Evolutionary conservation across 2,888 invertebrate genomes (phyloP), one percentile per base, ranked within the genome.

Genomic region (Phyto melanocephala): DNA sequence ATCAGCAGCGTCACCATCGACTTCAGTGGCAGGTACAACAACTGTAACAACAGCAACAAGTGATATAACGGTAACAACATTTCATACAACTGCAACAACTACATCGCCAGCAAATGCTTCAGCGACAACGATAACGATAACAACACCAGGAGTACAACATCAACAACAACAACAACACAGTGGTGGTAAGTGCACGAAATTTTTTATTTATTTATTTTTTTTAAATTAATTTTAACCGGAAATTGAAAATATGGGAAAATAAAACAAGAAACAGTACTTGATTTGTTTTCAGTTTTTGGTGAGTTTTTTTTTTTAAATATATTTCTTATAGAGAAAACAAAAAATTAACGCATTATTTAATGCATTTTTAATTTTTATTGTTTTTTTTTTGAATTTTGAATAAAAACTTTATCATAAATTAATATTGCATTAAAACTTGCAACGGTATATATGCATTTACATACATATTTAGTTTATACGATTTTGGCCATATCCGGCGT

Each of bases 11-110:
- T 40, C 68, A 5, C 58, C 68, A 13, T 50, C 79, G 33, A 75
- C 71, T 37, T 45, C 68, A 17, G 15, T 85, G 83, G 77, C 85
- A 50, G 83, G 81, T 8, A 71, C 86, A 67, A 83, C 86, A 54
- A 87, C 85, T 15, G 45, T 82, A 83, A 54, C 85, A 74, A 37
- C 85, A 72, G 70, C 78, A 84, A 80, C 85, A 86, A 88, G 88
- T 90, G 90, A 90, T 88, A 91, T 90, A 85, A 88, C 74, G 63
- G 28, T 40, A 74, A 45, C 75, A 72, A 85, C 62, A 70, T 62
- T 70, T 70, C 68, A 68, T 11, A 20, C 85, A 89, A 28, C 67
- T 56, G 35, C 86, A 88, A 86, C 85, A 88, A 86, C 88, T 52
- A 35, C 67, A 45, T 45, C 45, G 45, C 87, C 65, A 86, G 86